Conservation (phyloP, 2,888 invertebrate genomes). For the Calliopum simillimum region DNA sequence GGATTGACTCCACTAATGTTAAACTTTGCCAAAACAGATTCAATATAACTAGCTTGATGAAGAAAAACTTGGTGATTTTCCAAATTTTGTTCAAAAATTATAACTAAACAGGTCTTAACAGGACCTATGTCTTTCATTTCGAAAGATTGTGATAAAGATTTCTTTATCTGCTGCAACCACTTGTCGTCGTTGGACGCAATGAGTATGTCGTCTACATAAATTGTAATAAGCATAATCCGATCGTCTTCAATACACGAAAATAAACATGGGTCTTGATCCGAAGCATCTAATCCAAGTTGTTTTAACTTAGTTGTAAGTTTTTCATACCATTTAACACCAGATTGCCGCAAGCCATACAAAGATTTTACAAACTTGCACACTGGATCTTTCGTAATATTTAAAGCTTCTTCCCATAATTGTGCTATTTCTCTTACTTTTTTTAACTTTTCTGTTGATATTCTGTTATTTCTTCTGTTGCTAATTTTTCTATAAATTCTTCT, state of each 20-base stretch:
- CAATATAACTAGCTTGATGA: slow-evolving; percentile 16
- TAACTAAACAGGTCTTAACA: slow-evolving; percentile 40
- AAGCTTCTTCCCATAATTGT: slow-evolving; percentile 38
- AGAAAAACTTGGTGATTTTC: slow-evolving; percentile 7
- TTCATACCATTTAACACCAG: slow-evolving; percentile 41
- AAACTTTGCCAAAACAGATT: slow-evolving; percentile 12
- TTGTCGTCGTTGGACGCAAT: no score
- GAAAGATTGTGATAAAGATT: no score
- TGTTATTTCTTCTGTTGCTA: slow-evolving; percentile 7
- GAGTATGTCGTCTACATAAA: no score
- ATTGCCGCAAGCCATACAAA: no score
- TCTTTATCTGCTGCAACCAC: no score
- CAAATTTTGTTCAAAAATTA: slow-evolving; percentile 40
- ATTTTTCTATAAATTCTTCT: slow-evolving; percentile 18
- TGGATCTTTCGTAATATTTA: no score
- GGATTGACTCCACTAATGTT: slow-evolving; percentile 9
- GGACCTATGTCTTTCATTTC: no score
- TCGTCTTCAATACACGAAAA: slow-evolving; percentile 38
- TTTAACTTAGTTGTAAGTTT: slow-evolving; percentile 34
- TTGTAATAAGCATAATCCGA: slow-evolving; percentile 38
- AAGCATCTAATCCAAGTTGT: slow-evolving; percentile 39
- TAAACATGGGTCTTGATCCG: slow-evolving; percentile 41
- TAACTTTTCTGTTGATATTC: slow-evolving; percentile 33
- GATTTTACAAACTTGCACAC: no score
- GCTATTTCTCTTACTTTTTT: slow-evolving; percentile 27